Conservation (phyloP, 2,113 vertebrate genomes). For the Seriola rivoliana region DNA sequence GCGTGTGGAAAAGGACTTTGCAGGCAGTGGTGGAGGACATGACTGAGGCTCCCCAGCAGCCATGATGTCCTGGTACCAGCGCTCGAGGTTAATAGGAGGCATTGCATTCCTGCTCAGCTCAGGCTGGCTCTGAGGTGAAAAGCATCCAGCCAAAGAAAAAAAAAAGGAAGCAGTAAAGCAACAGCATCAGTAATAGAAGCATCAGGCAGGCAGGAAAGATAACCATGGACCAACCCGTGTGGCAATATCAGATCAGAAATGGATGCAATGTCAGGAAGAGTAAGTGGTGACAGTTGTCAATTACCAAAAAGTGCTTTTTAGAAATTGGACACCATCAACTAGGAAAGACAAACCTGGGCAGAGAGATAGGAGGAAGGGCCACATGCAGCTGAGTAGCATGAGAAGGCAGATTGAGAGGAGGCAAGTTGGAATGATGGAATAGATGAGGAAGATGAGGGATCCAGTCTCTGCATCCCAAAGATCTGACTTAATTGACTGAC, state of each 20-base stretch:
- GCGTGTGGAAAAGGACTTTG: constrained; percentile 90
- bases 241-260: constrained; percentile 9
- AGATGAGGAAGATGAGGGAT: constrained; percentile 74
- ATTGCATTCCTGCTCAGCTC: constrained; percentile 82
- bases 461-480: constrained; percentile 83
- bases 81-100: constrained; percentile 87
- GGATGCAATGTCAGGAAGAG: not conserved
- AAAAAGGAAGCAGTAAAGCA: constrained; percentile 46
- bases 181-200: constrained; percentile 58
- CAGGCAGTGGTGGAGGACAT: constrained; percentile 92
- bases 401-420: constrained; percentile 80
- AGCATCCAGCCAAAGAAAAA: constrained; percentile 50
- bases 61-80: constrained; percentile 90
- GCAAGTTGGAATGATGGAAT: constrained; percentile 81
- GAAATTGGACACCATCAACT: not conserved
- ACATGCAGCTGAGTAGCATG: constrained; percentile 77
- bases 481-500: constrained; percentile 91
- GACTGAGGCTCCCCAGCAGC: constrained; percentile 83
- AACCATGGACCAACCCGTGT: not conserved
- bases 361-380: constrained; percentile 83
- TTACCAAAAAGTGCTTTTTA: not conserved
- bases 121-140: constrained; percentile 84
- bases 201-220: constrained; percentile 43
- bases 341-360: constrained; percentile 85
- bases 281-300: not conserved